Evolutionary conservation across 2,797 vertebrate genomes (phyloP), one percentile per base, ranked within the genome.

Genomic region (Hybognathus amarus): DNA sequence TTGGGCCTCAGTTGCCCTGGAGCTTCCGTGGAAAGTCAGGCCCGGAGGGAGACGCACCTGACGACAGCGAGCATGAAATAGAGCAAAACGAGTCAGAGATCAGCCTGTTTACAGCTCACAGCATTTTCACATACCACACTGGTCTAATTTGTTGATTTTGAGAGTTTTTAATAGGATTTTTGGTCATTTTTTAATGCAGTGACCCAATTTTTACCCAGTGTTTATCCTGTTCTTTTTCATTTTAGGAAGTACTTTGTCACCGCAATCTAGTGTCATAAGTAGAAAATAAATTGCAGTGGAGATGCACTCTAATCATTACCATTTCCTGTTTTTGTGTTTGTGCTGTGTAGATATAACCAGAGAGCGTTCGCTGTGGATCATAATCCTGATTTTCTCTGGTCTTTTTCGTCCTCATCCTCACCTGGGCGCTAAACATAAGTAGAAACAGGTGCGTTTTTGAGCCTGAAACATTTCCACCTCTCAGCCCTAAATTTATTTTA

Each of bases 341-440:
- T 8, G 1, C 13, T 78, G 83, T 90, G 82, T 91, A 99, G 97
- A 96, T 78, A 88, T 95, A 85, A 81, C 89, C 75, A 94, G 87
- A 64, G 96, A 97, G 82, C 92, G 90, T 80, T 95, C 95, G 0
- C 54, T 95, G 75, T 98, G 97, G 97, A 93, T 98, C 89, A 83
- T 97, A 30, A 87, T 97, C 33, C 91, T 87, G 0, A 69, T 96
- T 81, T 92, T 98, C 80, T 94, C 93, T 56, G 94, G 94, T 93
- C 84, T 91, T 96, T 70, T 83, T 95, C 89, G 94, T 97, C 89
- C 87, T 98, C 89, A 92, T 97, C 86, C 86, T 97, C 88, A 90
- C 90, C 70, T 97, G 96, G 95, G 92, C 93, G 71, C 87, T 97
- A 80, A 91, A 93, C 88, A 87, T 97, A 84, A 98, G 97, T 86